These are phyloP conservation scores for Calameuta filiformis DNA, from an alignment of 2,888 invertebrate genomes.

Conservation along the genomic window DNA sequence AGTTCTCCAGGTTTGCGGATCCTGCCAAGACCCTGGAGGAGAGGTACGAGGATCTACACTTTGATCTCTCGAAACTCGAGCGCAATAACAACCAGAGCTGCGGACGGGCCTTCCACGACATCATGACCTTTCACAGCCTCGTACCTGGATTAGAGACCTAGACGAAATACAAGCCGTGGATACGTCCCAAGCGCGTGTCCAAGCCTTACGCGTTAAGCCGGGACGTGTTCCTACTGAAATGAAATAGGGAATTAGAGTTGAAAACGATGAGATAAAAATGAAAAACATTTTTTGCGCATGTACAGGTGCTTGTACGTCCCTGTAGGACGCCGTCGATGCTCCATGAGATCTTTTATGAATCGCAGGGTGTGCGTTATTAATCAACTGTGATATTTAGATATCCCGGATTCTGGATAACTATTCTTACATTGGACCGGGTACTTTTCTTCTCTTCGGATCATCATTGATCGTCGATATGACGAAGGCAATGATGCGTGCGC, in stretches of 20 bases:
- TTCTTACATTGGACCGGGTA: neutral
- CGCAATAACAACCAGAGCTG: constrained; percentile 60
- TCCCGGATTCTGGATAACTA: neutral
- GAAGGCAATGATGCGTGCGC: neutral
- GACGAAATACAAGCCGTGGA: constrained; percentile 27
- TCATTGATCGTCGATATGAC: neutral
- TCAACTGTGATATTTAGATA: neutral
- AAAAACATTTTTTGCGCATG: neutral
- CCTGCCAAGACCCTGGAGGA: constrained; percentile 55
- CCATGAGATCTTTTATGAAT: neutral
- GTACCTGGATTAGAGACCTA: constrained; percentile 62
- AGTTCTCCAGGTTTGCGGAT: constrained; percentile 54
- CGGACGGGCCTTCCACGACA: constrained; percentile 60
- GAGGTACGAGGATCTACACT: constrained; percentile 53
- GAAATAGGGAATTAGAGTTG: neutral
- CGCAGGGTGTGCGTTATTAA: neutral
- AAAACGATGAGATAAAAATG: neutral
- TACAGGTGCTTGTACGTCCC: neutral
- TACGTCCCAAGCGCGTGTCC: neutral
- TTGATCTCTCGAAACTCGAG: constrained; percentile 56
- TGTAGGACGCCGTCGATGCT: neutral
- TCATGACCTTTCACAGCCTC: constrained; percentile 60
- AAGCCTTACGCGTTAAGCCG: neutral
- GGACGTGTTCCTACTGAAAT: neutral
- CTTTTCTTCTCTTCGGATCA: neutral